Base-by-base conservation (phyloP, 2,113 vertebrate species). In the Tetraodon nigroviridis region DNA sequence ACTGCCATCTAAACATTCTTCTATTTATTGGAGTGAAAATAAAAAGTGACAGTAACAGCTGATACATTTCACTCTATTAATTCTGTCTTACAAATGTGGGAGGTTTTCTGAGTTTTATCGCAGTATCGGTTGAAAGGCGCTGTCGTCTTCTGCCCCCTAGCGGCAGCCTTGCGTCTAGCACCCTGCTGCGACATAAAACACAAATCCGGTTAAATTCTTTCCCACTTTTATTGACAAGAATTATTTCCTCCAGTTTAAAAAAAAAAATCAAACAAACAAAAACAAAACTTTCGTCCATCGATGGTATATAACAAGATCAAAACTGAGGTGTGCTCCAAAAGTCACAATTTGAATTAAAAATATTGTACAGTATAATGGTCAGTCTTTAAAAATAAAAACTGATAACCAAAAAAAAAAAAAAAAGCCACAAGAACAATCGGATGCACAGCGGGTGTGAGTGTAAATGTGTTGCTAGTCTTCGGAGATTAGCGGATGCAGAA, bases 351-450 rank as follows among this genome's bases (percentile, higher is more conserved):
- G 85, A 90, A 88, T 92, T 93, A 91, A 93, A 92, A 94, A 93
- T 86, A 91, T 89, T 94, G 89, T 92, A 96, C 92, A 93, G 90
- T 92, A 92, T 91, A 92, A 90, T 88, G 89, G 89, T 89, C 93
- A 95, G 92, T 95, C 94, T 95, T 96, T 91, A 93, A 94, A 98
- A 97, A 89, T 93, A 95, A 97, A 80, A 97, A 94, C 92, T 91
- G 90, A 90, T 89, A 89, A 80, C 71, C 5, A 81, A 89, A 80
- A 82, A 73, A 50, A 78, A 27, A 81, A 89, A 80, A 82, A 73
- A 50, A 78, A 77, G 55, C 86, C 88, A 88, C 82, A 81, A 82
- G 77, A 89, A 89, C 90, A 89, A 88, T 88, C 67, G 84, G 88
- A 83, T 78, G 71, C 48, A 15, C 63, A 83, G 53, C 67, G 61